Evolutionary conservation across 2,888 invertebrate species (phyloP), one percentile per base, ranked within the genome.

Genomic region (Xylophagus ater): DNA sequence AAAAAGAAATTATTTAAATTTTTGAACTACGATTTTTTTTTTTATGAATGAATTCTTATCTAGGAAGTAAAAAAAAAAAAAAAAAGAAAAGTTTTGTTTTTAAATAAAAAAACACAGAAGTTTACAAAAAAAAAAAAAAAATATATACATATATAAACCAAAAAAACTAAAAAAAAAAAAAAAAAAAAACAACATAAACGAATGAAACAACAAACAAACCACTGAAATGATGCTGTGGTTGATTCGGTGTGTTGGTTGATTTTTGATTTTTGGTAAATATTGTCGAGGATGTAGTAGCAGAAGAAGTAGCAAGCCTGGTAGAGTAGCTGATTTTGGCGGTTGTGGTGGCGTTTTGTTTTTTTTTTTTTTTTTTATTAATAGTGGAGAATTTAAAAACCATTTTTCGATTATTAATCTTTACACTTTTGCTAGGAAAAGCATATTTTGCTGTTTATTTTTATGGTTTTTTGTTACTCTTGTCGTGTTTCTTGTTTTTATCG

Each of bases 201-300:
- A 46, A 49, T 47, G 47, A 49, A 48, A 46, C 45, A 49, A 48
- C 44, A 47, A 49, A 49, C 49, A 49, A 49, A 49, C 49, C 49
- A 49, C 49, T 49, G 40, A 47, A 47, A 47, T 48, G 49, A 49
- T 49, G 47, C 46, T 44, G 48, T 48, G 49, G 47, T 49, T 48
- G 49, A 47, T 43, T 46, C 45, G 49, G 42, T 49, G 47, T 47
- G 47, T 45, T 47, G 42, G 42, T 44, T 12, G 30, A 14, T n/a
- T n/a, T n/a, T n/a, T n/a, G n/a, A n/a, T n/a, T n/a, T n/a, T 8
- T 40, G 37, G 34, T 42, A 36, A n/a, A n/a, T n/a, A n/a, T n/a
- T n/a, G 40, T 37, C 25, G 40, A 36, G 36, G 41, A 39, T 43
- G 41, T 35, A 28, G 28, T 28, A 37, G 37, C 35, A 42, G 42